These are phyloP conservation scores for Cataglyphis albicans DNA, from an alignment of 2,888 invertebrate genomes.

Conservation along the genomic window DNA sequence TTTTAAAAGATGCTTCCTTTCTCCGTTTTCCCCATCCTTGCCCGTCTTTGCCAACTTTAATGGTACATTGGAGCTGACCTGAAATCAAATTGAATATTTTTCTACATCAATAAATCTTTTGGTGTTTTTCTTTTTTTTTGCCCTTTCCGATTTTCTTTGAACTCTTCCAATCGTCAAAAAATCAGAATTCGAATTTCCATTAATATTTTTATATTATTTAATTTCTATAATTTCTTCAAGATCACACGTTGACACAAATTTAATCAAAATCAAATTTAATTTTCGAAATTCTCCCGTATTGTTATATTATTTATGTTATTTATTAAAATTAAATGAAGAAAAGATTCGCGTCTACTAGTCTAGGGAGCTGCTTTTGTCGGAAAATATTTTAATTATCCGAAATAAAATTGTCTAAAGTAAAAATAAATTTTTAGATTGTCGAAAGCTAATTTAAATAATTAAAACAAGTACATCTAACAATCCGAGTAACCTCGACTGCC, in stretches of 20 bases:
- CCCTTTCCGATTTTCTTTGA: conserved; percentile 28
- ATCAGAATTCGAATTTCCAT: neutral
- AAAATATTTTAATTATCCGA: neutral
- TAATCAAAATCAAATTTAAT: conserved; percentile 7
- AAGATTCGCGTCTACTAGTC: neutral
- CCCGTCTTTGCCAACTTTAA: conserved; percentile 36
- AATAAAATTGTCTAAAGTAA: neutral
- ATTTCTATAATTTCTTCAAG: neutral
- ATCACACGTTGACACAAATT: neutral
- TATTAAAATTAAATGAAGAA: neutral
- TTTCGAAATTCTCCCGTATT: neutral
- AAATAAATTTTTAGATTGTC: neutral
- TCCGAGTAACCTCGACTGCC: neutral
- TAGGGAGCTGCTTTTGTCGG: neutral
- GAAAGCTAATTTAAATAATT: neutral
- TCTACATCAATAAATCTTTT: conserved; percentile 52
- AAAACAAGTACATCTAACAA: neutral
- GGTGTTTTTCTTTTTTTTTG: conserved; percentile 21
- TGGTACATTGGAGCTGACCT: conserved; percentile 40
- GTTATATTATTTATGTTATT: neutral
- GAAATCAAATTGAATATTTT: conserved; percentile 56
- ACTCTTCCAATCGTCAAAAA: conserved; percentile 4
- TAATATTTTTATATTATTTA: conserved; percentile 8
- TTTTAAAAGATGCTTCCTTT: conserved; percentile 21
- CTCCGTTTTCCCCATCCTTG: conserved; percentile 29